Evolutionary conservation across 2,113 vertebrate species (phyloP).

Genomic region (Solea senegalensis): DNA sequence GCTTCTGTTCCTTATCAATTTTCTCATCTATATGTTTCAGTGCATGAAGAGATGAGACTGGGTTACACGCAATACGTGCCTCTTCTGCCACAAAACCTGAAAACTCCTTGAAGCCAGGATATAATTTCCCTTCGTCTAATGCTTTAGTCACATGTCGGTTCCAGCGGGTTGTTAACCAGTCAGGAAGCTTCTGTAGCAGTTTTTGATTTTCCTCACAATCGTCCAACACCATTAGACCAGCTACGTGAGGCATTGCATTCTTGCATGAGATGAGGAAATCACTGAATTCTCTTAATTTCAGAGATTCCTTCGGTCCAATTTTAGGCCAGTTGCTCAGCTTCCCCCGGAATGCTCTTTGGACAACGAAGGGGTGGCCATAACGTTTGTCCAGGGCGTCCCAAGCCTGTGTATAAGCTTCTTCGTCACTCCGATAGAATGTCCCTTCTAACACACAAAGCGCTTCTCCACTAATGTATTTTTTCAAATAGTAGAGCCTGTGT

Average conservation of each 20-base stretch:
- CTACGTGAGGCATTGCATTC: conserved; percentile 4
- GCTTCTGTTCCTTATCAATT: background rate
- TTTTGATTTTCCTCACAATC: conserved; percentile 25
- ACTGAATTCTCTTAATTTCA: conserved; percentile 15
- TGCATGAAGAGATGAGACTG: conserved; percentile 4
- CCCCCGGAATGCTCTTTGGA: background rate
- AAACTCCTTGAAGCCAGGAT: background rate
- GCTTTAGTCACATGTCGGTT: conserved; percentile 4
- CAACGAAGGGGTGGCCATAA: conserved; percentile 4
- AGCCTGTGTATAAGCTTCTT: background rate
- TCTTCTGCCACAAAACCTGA: conserved; percentile 4
- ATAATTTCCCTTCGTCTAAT: conserved; percentile 8
- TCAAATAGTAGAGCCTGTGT: background rate
- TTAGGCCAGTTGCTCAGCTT: conserved; percentile 17
- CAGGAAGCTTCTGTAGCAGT: conserved; percentile 10
- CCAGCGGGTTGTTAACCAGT: conserved; percentile 4
- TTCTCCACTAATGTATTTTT: background rate
- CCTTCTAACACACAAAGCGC: background rate
- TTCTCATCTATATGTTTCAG: background rate
- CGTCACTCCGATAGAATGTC: background rate
- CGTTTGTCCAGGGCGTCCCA: background rate
- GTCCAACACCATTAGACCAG: background rate
- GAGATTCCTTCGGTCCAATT: conserved; percentile 4
- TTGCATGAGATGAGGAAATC: conserved; percentile 9
- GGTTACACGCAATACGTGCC: conserved; percentile 2